A percentile compares a stretch with the other conserved stretches of the same genome.
Evolutionary conservation across 2,113 vertebrate species (phyloP).

Genomic region (Butastur rufipennis): DNA sequence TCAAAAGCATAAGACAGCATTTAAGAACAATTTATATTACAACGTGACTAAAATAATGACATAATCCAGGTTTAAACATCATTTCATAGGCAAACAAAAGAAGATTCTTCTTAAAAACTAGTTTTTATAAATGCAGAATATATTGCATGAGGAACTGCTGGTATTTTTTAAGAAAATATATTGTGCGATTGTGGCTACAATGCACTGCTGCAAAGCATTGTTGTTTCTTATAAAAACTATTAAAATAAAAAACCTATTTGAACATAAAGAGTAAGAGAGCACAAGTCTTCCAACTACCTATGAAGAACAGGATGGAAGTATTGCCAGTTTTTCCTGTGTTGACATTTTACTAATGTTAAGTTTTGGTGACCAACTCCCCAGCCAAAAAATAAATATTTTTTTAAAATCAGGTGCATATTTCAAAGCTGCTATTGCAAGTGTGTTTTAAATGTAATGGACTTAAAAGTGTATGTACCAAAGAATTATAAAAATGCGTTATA

Average conservation of each 20-base stretch:
- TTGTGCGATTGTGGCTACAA: slow-evolving; percentile 87
- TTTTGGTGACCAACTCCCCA: slow-evolving; percentile 74
- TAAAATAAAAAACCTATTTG: slow-evolving; percentile 69
- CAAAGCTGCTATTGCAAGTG: slow-evolving; percentile 71
- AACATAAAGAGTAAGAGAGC: slow-evolving; percentile 64
- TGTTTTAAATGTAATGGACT: slow-evolving; percentile 72
- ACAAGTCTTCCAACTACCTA: slow-evolving; percentile 66
- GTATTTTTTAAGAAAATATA: slow-evolving; percentile 87
- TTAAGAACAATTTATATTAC: slow-evolving; percentile 72
- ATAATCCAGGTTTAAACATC: slow-evolving; percentile 73
- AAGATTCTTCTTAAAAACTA: slow-evolving; percentile 85
- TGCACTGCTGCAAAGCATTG: slow-evolving; percentile 79
- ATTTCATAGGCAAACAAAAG: slow-evolving; percentile 80
- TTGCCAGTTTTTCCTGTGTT: slow-evolving; percentile 67
- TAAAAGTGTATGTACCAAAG: slow-evolving; percentile 71
- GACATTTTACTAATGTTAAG: slow-evolving; percentile 67
- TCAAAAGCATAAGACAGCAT: slow-evolving; percentile 73
- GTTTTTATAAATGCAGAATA: slow-evolving; percentile 88
- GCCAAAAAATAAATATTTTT: slow-evolving; percentile 75
- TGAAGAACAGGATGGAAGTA: slow-evolving; percentile 67
- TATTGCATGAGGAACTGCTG: slow-evolving; percentile 88
- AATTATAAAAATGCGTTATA: slow-evolving; percentile 69
- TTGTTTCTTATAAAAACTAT: slow-evolving; percentile 68
- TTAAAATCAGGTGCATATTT: slow-evolving; percentile 74
- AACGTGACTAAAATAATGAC: slow-evolving; percentile 73